These are phyloP conservation scores for Theretra japonica DNA, from an alignment of 2,888 invertebrate genomes.

Conservation along the genomic window DNA sequence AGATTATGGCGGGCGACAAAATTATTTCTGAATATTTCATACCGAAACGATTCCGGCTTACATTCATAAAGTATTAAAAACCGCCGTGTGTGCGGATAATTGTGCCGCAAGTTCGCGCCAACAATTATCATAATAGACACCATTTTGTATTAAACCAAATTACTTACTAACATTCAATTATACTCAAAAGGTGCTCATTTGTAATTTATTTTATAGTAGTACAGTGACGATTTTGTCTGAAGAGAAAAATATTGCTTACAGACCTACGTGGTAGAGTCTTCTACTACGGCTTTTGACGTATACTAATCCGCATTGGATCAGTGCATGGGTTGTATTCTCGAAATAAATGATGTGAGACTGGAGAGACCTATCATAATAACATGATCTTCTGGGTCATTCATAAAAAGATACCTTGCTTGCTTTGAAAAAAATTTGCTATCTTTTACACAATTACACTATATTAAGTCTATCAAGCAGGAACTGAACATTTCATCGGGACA, in stretches of 20 bases:
- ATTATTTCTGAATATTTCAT: slow-evolving; percentile 61
- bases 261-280: too few relatives aligned
- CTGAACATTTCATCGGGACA: too few relatives aligned
- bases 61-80: slow-evolving; percentile 26
- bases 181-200: background rate
- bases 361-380: background rate
- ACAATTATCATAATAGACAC: background rate
- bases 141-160: background rate
- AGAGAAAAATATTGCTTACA: too few relatives aligned
- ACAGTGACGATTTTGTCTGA: too few relatives aligned
- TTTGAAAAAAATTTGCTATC: too few relatives aligned
- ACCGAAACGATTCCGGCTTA: slow-evolving; percentile 37
- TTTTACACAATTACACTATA: too few relatives aligned
- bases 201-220: too few relatives aligned
- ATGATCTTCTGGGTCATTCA: background rate
- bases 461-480: too few relatives aligned
- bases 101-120: slow-evolving; percentile 1
- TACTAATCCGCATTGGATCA: too few relatives aligned
- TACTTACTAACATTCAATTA: background rate
- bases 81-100: slow-evolving; percentile 21
- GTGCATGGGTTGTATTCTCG: too few relatives aligned
- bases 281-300: too few relatives aligned
- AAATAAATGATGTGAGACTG: background rate
- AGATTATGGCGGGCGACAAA: slow-evolving; percentile 32
- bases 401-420: too few relatives aligned